Base-by-base conservation (phyloP, 1,140 invertebrate species). In the Geopemphigus sp. region DNA sequence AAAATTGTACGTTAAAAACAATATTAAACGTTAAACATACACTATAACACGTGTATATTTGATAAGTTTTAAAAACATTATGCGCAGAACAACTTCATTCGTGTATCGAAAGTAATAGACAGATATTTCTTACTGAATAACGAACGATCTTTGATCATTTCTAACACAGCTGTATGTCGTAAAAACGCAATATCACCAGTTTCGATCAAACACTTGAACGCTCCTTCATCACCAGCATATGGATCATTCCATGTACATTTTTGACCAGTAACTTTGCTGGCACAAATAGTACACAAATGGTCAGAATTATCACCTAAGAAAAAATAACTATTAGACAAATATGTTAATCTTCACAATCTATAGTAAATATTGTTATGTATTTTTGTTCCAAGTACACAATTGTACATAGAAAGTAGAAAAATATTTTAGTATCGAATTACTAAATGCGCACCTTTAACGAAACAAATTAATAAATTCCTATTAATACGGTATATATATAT, bases 111-210 rank as follows among this genome's bases (percentile, higher is more conserved):
- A 8, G 5, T 50, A 50, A 50, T 50, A 50, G 47, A 12, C 47
- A 50, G 1, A 17, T 68, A 68, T 47, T 54, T 61, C 88, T 84
- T 84, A 90, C 90, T 85, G 73, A 89, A 89, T 83, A 91, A 88
- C 81, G 85, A 85, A 74, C 84, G 86, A 1, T 85, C 87, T 15
- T 86, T 83, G 8, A 91, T 89, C 86, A 94, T 90, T 86, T 94
- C 90, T 22, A 87, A 82, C 8, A 95, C 90, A 8, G 95, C 96
- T 0, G 92, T 93, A 84, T 98, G 95, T 80, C 93, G 91, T 0
- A 98, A 87, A 86, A 98, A 98, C 0, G 96, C 96, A 66, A 99
- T 90, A 68, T 99, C 95, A 47, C 95, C 95, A 12, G 88, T 87
- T 83, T 96, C 94, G 5, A 95, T 85, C 0, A 98, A 87, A 86